Base-by-base conservation (phyloP, 2,888 invertebrate species). In the Serripes groenlandicus region DNA sequence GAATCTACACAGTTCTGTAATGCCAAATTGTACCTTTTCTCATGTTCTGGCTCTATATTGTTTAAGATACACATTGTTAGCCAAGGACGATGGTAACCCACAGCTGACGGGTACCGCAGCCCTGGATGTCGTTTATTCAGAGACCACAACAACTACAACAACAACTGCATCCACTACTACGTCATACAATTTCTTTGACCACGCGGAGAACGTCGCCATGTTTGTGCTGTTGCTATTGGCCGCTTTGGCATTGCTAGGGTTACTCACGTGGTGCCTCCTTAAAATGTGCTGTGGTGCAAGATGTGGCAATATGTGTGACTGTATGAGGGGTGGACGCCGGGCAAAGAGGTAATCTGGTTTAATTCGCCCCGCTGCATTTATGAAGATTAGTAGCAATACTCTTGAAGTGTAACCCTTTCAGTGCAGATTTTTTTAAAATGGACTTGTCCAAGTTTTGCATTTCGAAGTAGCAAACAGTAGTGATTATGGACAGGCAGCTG, bases 91-190 rank as follows among this genome's bases (percentile, higher is more conserved):
- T 5, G 88, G 88, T 3, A 56, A 72, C 0, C 79, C 85, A 0
- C 37, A 62, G 9, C 30, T 71, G 9, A 81, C 82, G 0, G 81
- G 85, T 11, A 70, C 76, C 3, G 66, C 79, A 0, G 70, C 69
- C 18, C 69, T 89, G 3, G 83, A 89, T 52, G 74, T 89, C 21
- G 68, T 86, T 5, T 89, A 64, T 75, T 64, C 35, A 52, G 86
- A 79, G 35, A 9, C 66, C 7, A 49, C 76, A 0, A 75, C 75
- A 23, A 81, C 78, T 1, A 77, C 80, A 9, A 81, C 84, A n/a
- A 56, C 75, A 21, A 71, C 83, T 0, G 62, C 76, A 1, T 30
- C 83, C 18, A 80, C 83, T 5, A 77, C 79, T 1, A 62, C 71
- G 5, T 49, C 28, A 2, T 71, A 78, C 28, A 64, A 75, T 68